phyloP scores from a whole-genome alignment of 2,113 vertebrate genomes.

The Tapirus terrestris region DNA sequence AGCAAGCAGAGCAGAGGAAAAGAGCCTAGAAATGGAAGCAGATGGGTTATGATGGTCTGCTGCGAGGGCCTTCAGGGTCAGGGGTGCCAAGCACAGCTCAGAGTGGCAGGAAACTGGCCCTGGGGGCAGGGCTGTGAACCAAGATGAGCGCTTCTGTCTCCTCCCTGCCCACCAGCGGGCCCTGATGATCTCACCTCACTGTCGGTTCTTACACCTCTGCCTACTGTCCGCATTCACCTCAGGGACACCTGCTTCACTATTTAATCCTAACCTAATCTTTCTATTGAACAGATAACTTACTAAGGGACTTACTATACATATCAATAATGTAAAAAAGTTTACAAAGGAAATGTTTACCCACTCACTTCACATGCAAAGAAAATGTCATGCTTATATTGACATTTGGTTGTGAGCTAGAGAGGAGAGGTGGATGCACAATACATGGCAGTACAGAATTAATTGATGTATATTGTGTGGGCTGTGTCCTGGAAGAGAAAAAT shows the following conservation, averaged over 20 bases:
- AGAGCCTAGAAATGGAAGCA: not conserved
- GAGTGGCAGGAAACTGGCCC: conserved; percentile 30
- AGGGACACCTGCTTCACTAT: not conserved
- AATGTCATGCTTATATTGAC: not conserved
- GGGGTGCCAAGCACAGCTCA: not conserved
- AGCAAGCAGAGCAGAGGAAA: not conserved
- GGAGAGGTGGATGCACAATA: not conserved
- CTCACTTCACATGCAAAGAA: not conserved
- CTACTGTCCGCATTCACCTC: not conserved
- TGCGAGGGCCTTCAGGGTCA: not conserved
- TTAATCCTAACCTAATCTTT: conserved; percentile 1
- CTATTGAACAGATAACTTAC: not conserved
- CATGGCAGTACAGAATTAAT: not conserved
- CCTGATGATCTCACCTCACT: conserved; percentile 31
- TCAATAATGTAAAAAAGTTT: not conserved
- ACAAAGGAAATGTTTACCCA: not conserved
- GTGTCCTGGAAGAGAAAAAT: not conserved
- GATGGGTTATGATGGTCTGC: not conserved
- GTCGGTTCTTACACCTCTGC: not conserved
- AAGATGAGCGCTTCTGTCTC: conserved; percentile 33
- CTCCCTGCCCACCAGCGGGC: not conserved
- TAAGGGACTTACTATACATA: not conserved
- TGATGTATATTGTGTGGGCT: not conserved
- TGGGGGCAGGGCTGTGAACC: conserved; percentile 19
- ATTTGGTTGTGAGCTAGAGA: not conserved